Base-by-base conservation (phyloP, 2,888 invertebrate species). In the Colletes collaris region DNA sequence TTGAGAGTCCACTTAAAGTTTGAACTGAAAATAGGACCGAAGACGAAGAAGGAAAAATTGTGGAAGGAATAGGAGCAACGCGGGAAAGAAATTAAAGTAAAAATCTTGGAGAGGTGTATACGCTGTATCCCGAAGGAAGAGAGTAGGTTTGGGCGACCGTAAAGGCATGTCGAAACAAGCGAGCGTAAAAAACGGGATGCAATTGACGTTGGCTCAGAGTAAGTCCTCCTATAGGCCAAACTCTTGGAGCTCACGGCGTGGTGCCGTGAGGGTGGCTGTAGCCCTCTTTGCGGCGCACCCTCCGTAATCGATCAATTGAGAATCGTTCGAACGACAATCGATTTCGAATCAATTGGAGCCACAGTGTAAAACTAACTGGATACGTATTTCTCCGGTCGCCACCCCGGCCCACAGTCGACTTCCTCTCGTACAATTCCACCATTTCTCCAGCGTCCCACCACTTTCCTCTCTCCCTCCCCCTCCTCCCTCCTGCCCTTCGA, bases 291-390 rank as follows among this genome's bases (percentile, higher is more conserved):
- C 80, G 79, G 74, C 76, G 80, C 84, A 79, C 86, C 81, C 83
- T 80, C 81, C 86, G 90, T 90, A 91, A 92, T 92, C 90, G 91
- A 92, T 92, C 91, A 92, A 92, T 91, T 91, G 90, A 91, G 90
- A 92, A 91, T 91, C 92, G 92, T 88, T 92, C 89, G 86, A 91
- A 91, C 91, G 91, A 92, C 91, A 92, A 92, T 92, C 91, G 91
- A 92, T 92, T 92, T 89, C 90, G 87, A 92, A 92, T 92, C 92
- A 92, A 91, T 92, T 90, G 90, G 87, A 90, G 89, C 89, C 89
- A 86, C 90, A 85, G 90, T 91, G 91, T 92, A 92, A 91, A 91
- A 91, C 92, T 92, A 92, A 92, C 91, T 90, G 90, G 90, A 90
- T 92, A 92, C 90, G 91, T 91, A 90, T 91, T 91, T 90, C 89